Base-by-base conservation (phyloP, 2,113 vertebrate species). In the Mus spicilegus region DNA sequence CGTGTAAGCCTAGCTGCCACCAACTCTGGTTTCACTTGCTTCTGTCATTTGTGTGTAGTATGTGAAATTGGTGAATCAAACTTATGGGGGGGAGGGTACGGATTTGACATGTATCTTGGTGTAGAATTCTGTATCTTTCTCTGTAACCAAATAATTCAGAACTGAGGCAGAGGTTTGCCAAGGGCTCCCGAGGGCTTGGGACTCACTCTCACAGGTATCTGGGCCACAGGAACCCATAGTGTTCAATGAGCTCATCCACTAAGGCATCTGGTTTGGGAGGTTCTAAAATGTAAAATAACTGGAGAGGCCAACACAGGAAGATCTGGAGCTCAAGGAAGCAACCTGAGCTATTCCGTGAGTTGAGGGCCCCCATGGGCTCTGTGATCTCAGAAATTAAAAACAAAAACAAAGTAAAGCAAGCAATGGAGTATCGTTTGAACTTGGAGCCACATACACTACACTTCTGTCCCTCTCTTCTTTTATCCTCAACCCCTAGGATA, bases 101-200 rank as follows among this genome's bases (percentile, higher is more conserved):
- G 36, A 26, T 95, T 80, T 87, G 58, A 88, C 96, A 90, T 94
- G 51, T 61, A 84, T 65, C 49, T 26, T 91, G 72, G 36, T 90
- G 17, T 65, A 90, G 7, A 51, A 19, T 49, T 30, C 58, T 95
- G 8, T 54, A 73, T 92, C 28, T 93, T 96, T 90, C 82, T 92
- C 51, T 95, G 51, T 26, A 92, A 73, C 33, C 91, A 95, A 54
- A 88, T 81, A 86, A 88, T 93, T 95, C 65, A 92, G 90, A 91
- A 76, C 19, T n/a, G 96, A 87, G 88, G 76, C 70, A 92, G 87
- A 93, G 81, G 46, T 88, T 97, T 92, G 70, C 80, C 80, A 54
- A 97, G 36, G 54, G 13, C 76, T 94, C 90, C 39, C 65, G 24
- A 69, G 88, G 75, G 65, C 9, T 61, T 3, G 16, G 17, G 17